Evolutionary conservation across 2,113 vertebrate genomes (phyloP).

Genomic region (Gopherus evgoodei): DNA sequence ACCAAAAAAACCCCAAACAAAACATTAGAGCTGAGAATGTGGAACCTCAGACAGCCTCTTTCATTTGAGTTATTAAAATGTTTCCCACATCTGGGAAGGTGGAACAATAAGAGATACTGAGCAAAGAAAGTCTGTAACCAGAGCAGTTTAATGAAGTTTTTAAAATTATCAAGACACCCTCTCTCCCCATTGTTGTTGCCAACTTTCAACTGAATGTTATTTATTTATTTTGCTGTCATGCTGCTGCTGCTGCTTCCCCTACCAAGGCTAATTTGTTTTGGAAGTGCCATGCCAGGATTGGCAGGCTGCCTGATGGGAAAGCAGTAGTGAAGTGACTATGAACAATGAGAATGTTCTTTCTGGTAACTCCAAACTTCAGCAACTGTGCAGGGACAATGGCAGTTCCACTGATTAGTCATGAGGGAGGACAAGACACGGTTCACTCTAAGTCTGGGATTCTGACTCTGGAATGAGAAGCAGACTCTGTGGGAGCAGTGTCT

Average conservation of each 20-base stretch:
- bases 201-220: not conserved
- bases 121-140: not conserved
- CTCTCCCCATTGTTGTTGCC: not conserved
- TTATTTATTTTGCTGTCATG: not conserved
- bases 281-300: not conserved
- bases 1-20: not conserved
- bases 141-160: not conserved
- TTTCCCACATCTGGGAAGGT: not conserved
- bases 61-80: not conserved
- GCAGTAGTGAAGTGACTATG: not conserved
- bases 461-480: not conserved
- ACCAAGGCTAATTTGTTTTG: not conserved
- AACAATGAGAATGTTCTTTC: not conserved
- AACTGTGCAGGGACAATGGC: not conserved
- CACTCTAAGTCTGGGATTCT: fast-evolving
- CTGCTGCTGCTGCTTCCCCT: not conserved
- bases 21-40: not conserved
- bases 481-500: not conserved
- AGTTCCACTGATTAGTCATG: not conserved
- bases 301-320: not conserved
- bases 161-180: not conserved
- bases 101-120: not conserved
- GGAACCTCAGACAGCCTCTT: not conserved
- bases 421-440: too few relatives aligned
- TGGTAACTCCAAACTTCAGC: not conserved